phyloP scores from a whole-genome alignment of 2,888 invertebrate species.

The Campoplex nolae region DNA sequence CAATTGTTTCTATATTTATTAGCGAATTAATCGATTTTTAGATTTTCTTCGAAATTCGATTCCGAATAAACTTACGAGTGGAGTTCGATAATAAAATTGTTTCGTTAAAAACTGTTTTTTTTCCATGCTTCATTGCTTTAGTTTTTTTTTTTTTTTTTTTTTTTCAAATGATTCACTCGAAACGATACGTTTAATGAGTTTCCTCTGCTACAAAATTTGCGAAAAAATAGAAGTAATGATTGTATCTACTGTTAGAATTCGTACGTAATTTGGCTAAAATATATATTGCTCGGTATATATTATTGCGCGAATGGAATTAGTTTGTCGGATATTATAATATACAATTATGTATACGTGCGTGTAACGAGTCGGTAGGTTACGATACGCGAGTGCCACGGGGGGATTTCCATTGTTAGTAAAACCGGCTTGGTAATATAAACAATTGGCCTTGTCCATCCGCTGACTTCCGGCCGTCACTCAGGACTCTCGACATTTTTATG shows the following conservation, averaged over 20 bases:
- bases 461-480: slow-evolving; percentile 84
- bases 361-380: slow-evolving; percentile 56
- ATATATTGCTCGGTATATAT: slow-evolving; percentile 19
- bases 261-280: slow-evolving; percentile 29
- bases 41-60: neutral
- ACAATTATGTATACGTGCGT: slow-evolving; percentile 15
- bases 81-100: neutral
- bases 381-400: slow-evolving; percentile 72
- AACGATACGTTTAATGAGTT: neutral
- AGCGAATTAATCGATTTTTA: neutral
- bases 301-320: slow-evolving; percentile 51
- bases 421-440: slow-evolving; percentile 81
- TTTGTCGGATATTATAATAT: slow-evolving; percentile 43
- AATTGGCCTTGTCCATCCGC: slow-evolving; percentile 84
- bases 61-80: neutral
- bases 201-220: neutral
- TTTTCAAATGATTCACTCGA: neutral
- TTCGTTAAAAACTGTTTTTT: neutral
- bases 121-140: neutral
- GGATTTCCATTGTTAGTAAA: slow-evolving; percentile 81
- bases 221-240: neutral
- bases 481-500: slow-evolving; percentile 83
- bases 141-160: neutral
- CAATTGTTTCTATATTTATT: too few species aligned
- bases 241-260: neutral